These are phyloP conservation scores for Clamator glandarius DNA, from an alignment of 2,797 vertebrate species.

Conservation along the genomic window DNA sequence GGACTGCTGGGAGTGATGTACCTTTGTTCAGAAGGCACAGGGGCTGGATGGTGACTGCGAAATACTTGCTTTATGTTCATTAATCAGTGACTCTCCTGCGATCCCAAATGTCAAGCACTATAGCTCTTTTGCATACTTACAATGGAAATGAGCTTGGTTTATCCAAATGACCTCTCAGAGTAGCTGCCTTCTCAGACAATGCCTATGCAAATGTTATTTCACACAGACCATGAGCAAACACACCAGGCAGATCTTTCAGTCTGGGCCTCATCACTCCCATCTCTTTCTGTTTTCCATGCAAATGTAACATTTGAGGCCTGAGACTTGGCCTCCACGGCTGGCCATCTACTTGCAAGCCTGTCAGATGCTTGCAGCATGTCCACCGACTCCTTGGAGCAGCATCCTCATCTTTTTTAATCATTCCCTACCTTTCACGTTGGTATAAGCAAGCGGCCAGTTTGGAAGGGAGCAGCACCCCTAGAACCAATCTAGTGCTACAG, in stretches of 20 bases:
- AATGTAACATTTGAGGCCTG: not conserved
- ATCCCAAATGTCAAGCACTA: not conserved
- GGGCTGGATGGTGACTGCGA: not conserved
- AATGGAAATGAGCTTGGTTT: slow-evolving; percentile 8
- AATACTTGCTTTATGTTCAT: not conserved
- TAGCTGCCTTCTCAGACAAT: not conserved
- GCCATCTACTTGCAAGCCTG: not conserved
- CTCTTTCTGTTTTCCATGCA: slow-evolving; percentile 35
- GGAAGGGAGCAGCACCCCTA: not conserved
- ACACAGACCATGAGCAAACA: not conserved
- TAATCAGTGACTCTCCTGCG: not conserved
- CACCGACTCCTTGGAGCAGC: not conserved
- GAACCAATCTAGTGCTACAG: not conserved
- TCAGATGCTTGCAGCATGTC: not conserved
- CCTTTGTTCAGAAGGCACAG: not conserved
- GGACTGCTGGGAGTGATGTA: not conserved
- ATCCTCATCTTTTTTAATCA: not conserved
- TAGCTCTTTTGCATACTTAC: not conserved
- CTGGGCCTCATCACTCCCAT: slow-evolving; percentile 8
- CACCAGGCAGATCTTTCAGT: not conserved
- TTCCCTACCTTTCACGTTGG: not conserved
- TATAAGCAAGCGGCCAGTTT: not conserved
- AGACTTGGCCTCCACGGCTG: not conserved
- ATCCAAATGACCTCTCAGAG: not conserved
- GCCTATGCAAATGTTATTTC: slow-evolving; percentile 7